These are phyloP conservation scores for Eulemur macaco DNA, from an alignment of 2,113 vertebrate species.

Conservation along the genomic window DNA sequence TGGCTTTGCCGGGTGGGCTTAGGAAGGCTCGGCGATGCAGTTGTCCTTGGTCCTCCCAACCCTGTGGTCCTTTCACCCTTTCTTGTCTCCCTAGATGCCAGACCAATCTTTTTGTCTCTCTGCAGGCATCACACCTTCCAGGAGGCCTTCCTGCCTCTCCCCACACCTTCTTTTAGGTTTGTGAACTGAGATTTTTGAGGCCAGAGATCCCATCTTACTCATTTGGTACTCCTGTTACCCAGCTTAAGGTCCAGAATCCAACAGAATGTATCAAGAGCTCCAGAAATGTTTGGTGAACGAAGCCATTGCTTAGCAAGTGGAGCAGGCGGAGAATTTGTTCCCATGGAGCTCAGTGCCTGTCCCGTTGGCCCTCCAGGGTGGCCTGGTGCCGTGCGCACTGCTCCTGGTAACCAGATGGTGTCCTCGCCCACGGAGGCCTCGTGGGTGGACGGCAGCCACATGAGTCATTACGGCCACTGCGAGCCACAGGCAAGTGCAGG, in stretches of 20 bases:
- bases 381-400: not conserved
- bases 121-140: not conserved
- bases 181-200: not conserved
- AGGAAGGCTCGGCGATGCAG: not conserved
- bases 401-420: slow-evolving; percentile 46
- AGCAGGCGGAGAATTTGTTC: not conserved
- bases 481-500: not conserved
- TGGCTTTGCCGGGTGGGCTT: not conserved
- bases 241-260: accelerated
- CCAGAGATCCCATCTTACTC: not conserved
- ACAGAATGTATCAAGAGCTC: not conserved
- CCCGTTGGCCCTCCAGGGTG: not conserved
- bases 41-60: no score
- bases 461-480: slow-evolving; percentile 29
- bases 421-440: not conserved
- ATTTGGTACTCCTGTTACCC: accelerated
- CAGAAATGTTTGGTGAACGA: not conserved
- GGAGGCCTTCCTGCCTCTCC: not conserved
- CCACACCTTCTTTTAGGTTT: not conserved
- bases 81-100: not conserved
- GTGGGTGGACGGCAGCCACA: not conserved
- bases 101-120: not conserved
- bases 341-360: accelerated
- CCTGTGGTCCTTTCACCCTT: no score
- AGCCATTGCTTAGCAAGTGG: no score